Conservation (phyloP, 2,113 vertebrate genomes). For the Antigone vipio region DNA sequence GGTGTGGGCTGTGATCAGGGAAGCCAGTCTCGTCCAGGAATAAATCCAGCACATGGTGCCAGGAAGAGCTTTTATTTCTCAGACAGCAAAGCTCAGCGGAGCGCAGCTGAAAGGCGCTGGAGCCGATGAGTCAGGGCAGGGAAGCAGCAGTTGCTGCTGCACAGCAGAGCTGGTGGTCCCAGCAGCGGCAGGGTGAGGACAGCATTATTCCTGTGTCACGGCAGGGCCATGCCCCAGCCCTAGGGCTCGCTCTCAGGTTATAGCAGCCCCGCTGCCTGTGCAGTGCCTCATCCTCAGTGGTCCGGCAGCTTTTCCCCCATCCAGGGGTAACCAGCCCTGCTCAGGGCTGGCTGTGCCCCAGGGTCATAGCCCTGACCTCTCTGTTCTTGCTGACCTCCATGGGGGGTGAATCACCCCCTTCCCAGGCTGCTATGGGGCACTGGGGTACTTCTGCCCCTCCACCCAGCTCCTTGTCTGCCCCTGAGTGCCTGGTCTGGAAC, state of each 20-base stretch:
- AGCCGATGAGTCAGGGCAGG: not conserved
- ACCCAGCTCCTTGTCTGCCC: not conserved
- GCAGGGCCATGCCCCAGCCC: not conserved
- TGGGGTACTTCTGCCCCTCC: not conserved
- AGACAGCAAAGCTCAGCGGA: not conserved
- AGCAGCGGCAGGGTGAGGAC: rapidly evolving
- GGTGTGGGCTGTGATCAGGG: not conserved
- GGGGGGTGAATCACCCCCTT: not conserved
- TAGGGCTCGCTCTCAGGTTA: not conserved
- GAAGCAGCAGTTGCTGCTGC: not conserved
- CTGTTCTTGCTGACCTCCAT: not conserved
- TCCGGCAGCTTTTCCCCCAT: not conserved
- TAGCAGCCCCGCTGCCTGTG: not conserved
- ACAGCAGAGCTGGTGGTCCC: not conserved
- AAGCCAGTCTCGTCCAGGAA: not conserved
- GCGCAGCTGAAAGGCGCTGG: not conserved
- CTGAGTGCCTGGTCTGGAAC: not conserved
- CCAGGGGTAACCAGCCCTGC: not conserved
- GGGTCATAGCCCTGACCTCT: rapidly evolving
- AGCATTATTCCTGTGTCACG: not conserved
- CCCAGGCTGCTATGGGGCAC: not conserved
- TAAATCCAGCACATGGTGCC: not conserved
- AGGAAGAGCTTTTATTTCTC: conserved; percentile 46
- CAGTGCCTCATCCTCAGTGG: not conserved
- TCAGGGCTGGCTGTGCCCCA: not conserved